Conservation (phyloP, 2,888 invertebrate species). For the Conus canariensis region DNA sequence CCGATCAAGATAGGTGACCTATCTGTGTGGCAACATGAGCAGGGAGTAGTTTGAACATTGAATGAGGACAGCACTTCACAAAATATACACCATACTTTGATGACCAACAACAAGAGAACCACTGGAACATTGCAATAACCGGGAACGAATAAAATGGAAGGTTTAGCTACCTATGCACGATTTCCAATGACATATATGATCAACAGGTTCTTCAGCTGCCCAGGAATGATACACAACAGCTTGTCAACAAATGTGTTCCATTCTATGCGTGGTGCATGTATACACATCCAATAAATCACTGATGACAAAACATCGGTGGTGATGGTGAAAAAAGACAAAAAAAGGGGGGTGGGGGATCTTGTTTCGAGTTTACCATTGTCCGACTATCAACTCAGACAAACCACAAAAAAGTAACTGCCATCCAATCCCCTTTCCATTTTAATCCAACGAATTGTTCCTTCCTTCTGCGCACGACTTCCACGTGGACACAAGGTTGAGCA, state of each 20-base stretch:
- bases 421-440: too few relatives aligned
- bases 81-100: background rate
- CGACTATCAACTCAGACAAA: too few relatives aligned
- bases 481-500: too few relatives aligned
- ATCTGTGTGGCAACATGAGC: too few relatives aligned
- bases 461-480: too few relatives aligned
- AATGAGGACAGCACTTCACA: background rate
- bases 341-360: too few relatives aligned
- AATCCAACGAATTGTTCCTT: too few relatives aligned
- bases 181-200: background rate
- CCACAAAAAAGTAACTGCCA: too few relatives aligned
- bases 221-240: conserved; percentile 19
- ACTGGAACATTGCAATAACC: conserved; percentile 5
- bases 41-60: too few relatives aligned
- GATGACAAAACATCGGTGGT: background rate
- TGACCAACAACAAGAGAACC: background rate
- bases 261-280: background rate
- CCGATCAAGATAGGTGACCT: too few relatives aligned
- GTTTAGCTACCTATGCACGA: background rate
- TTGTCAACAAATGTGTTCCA: background rate
- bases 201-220: background rate
- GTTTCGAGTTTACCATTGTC: too few relatives aligned
- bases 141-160: background rate
- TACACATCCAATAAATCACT: background rate
- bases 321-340: too few relatives aligned